Conservation (phyloP, 1,140 invertebrate species). For the Megalopta genalis region DNA sequence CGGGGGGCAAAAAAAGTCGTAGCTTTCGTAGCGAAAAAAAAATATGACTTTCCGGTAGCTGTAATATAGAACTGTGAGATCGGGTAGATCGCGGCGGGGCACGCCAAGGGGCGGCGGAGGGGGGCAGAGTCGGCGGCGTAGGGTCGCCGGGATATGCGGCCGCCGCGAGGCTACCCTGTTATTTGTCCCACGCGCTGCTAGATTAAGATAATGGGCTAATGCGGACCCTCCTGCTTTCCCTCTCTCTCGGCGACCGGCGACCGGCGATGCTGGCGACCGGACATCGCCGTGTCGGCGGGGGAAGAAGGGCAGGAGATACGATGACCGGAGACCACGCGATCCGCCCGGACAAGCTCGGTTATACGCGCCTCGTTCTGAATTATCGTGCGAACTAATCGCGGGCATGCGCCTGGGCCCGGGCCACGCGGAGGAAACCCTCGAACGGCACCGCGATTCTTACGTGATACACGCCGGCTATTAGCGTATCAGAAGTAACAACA, state of each 20-base stretch:
- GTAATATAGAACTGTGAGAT: background rate
- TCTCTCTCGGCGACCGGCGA: slow-evolving; percentile 23
- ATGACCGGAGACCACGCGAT: slow-evolving; percentile 65
- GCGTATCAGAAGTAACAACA: too few relatives aligned
- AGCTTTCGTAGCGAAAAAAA: slow-evolving; percentile 23
- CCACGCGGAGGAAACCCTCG: slow-evolving; percentile 18
- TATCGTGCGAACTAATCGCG: slow-evolving; percentile 61
- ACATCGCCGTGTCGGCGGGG: slow-evolving; percentile 22
- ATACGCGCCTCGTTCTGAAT: slow-evolving; percentile 51
- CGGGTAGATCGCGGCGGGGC: slow-evolving; percentile 10
- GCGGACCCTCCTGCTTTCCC: slow-evolving; percentile 34
- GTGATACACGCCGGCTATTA: too few relatives aligned
- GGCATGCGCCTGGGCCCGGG: slow-evolving; percentile 24
- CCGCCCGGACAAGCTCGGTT: slow-evolving; percentile 44
- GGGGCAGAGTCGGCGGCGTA: background rate
- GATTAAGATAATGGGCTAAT: slow-evolving; percentile 70
- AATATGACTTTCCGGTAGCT: slow-evolving; percentile 37
- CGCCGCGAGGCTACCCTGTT: slow-evolving; percentile 51
- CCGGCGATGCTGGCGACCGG: slow-evolving; percentile 29
- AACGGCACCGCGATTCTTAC: slow-evolving; percentile 26
- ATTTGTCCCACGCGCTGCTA: slow-evolving; percentile 64
- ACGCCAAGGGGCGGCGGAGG: background rate
- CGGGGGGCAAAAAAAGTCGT: slow-evolving; percentile 5
- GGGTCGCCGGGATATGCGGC: background rate
- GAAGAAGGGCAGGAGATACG: slow-evolving; percentile 49